Evolutionary conservation across 2,113 vertebrate genomes (phyloP).

Genomic region (Rafetus swinhoei): DNA sequence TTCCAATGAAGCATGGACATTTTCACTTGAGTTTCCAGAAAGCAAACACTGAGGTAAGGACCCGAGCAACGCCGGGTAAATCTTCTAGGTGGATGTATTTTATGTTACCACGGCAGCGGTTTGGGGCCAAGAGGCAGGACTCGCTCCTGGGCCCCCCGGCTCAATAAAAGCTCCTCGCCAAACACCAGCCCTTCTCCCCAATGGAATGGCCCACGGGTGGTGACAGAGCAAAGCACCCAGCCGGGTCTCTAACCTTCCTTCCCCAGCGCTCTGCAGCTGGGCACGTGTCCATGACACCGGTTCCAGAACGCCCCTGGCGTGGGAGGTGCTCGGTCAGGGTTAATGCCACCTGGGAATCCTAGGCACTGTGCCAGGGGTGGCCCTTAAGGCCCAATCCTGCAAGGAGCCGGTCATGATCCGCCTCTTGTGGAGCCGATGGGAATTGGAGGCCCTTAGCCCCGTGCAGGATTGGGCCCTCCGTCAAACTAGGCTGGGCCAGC

Average conservation of each 20-base stretch:
- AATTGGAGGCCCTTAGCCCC: neutral
- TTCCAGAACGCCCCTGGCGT: neutral
- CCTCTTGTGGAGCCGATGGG: neutral
- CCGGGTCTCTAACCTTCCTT: neutral
- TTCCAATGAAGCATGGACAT: too few species aligned
- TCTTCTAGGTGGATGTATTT: neutral
- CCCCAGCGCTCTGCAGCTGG: neutral
- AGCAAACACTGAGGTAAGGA: too few species aligned
- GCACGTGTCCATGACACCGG: neutral
- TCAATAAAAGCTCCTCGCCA: neutral
- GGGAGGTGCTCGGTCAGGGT: neutral
- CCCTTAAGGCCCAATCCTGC: neutral
- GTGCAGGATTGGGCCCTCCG: neutral
- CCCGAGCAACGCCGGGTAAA: too few species aligned
- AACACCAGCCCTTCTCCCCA: neutral
- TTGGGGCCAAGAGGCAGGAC: slow-evolving; percentile 9
- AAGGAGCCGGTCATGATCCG: neutral
- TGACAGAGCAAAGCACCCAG: neutral
- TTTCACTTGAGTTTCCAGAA: too few species aligned
- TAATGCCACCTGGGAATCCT: neutral
- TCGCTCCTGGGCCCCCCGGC: neutral
- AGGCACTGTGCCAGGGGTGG: neutral
- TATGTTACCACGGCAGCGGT: neutral
- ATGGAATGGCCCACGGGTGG: neutral
- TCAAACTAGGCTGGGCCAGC: neutral